Evolutionary conservation across 64 coral and sea anemone genomes (phyloP).

Genomic region (Dendrophyllia cribrosa): DNA sequence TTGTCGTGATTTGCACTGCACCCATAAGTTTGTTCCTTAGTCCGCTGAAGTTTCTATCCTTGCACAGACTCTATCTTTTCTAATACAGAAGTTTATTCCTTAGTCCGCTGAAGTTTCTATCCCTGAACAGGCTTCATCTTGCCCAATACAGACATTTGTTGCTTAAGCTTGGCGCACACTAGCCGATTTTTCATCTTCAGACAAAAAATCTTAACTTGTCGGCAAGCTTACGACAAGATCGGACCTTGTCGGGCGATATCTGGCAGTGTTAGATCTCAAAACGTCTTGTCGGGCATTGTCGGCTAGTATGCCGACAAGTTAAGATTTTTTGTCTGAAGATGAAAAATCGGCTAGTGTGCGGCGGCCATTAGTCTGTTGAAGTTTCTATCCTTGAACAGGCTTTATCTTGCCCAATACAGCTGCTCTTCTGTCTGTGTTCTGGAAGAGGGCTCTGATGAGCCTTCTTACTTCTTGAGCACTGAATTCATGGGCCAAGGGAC

Average conservation of each 20-base stretch:
- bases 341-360: no score
- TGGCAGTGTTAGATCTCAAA: no score
- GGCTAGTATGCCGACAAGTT: no score
- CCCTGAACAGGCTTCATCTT: constrained; percentile 84
- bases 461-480: constrained; percentile 84
- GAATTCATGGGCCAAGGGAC: constrained; percentile 87
- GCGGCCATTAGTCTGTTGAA: no score
- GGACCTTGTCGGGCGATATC: no score
- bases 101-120: not conserved
- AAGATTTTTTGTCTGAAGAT: no score
- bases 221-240: no score
- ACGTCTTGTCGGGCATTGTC: no score
- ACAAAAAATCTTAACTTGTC: no score
- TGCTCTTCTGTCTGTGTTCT: constrained; percentile 96
- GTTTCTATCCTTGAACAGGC: constrained; percentile 34
- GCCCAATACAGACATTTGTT: not conserved
- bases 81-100: constrained; percentile 12
- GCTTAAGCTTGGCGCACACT: no score
- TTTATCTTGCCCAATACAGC: constrained; percentile 86
- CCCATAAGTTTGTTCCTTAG: constrained; percentile 32
- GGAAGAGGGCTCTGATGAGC: constrained; percentile 90
- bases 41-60: not conserved
- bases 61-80: constrained; percentile 84
- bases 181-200: no score
- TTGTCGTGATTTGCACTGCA: no score